Evolutionary conservation across 2,888 invertebrate genomes (phyloP), one percentile per base, ranked within the genome.

Genomic region (Tachystola acroxantha): DNA sequence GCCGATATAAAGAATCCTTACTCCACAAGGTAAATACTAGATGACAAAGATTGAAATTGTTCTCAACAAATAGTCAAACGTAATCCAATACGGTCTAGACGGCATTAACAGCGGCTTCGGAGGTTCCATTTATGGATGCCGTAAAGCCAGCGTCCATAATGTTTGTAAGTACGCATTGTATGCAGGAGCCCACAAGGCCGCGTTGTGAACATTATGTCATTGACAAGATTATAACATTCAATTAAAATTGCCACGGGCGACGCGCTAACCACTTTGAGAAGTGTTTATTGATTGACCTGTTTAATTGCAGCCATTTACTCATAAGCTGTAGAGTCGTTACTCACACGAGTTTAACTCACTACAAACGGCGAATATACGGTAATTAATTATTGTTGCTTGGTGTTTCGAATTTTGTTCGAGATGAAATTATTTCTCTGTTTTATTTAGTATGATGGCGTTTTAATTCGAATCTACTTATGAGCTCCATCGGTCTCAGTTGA

Each of bases 101-200:
- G 34, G 16, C 24, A 37, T 39, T 40, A 42, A 28, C 39, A 26
- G 32, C 20, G 24, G 39, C 37, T 49, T 47, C 33, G 33, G 40
- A 28, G 36, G 16, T n/a, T 36, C 48, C 41, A 29, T 49, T 45
- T 37, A 48, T 37, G 42, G 48, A 36, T 46, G 46, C 36, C 31
- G 31, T 43, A 46, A 42, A 53, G 39, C 37, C 43, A 57, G 48
- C 24, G 51, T 30, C 50, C 52, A 53, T 60, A 56, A 57, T 33
- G 44, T 57, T 50, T 59, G 56, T 67, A 61, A 59, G 49, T 57
- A 46, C 49, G 53, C 57, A 68, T 75, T 76, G 72, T 70, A 36
- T 60, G 51, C 50, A 52, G 30, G 43, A 27, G 7, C 27, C n/a
- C 11, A 5, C 70, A 74, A 75, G 73, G 74, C 49, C 53, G 10